A percentile compares a stretch with the other conserved stretches of the same genome.
Evolutionary conservation across 2,797 vertebrate genomes (phyloP).

Genomic region (Phalanger gymnotis): DNA sequence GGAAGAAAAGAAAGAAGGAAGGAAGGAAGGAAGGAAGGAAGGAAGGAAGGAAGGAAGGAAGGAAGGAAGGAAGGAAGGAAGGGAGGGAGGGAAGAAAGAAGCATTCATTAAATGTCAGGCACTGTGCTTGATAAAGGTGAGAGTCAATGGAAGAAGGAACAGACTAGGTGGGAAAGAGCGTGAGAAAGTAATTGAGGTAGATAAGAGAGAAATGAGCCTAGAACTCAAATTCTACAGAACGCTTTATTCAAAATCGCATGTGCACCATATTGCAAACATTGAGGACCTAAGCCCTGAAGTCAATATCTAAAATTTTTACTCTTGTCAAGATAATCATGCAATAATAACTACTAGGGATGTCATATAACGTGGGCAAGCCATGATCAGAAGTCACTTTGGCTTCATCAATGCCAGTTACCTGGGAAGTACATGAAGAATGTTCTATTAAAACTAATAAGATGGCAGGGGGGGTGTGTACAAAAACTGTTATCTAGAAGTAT

Average conservation of each 20-base stretch:
- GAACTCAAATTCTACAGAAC: background rate
- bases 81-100: background rate
- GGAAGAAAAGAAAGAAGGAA: no score
- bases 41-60: background rate
- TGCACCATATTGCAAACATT: background rate
- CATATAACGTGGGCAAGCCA: background rate
- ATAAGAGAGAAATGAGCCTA: background rate
- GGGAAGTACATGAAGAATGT: constrained; percentile 3
- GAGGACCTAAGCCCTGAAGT: background rate
- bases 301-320: background rate
- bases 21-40: no score
- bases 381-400: background rate
- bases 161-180: background rate
- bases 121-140: background rate
- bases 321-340: background rate
- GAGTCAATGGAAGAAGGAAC: background rate
- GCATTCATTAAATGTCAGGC: background rate
- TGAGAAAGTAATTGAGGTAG: background rate
- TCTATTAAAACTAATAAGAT: background rate
- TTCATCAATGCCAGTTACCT: background rate
- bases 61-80: background rate
- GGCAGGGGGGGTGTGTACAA: constrained; percentile 20
- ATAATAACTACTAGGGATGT: background rate
- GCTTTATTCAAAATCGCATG: background rate
- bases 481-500: constrained; percentile 94